phyloP scores from a whole-genome alignment of 2,888 invertebrate species.

The Eremobia ochroleuca region DNA sequence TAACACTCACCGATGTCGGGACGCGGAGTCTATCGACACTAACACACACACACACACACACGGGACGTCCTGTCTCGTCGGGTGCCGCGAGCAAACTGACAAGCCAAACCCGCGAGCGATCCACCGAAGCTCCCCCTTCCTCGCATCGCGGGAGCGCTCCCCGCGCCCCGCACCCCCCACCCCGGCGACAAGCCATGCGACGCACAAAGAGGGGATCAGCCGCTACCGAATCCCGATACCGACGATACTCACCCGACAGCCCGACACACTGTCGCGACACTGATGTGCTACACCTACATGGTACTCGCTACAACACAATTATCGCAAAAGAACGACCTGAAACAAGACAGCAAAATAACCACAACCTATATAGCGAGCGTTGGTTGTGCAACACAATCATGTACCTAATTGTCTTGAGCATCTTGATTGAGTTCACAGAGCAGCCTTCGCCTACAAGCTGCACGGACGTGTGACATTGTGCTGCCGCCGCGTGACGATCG shows the following conservation, averaged over 20 bases:
- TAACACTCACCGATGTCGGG: constrained; percentile 65
- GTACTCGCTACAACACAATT: too few species aligned
- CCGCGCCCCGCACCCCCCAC: not conserved
- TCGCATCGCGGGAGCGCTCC: not conserved
- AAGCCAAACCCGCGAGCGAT: constrained; percentile 1
- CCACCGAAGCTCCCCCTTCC: not conserved
- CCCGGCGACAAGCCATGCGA: constrained; percentile 33
- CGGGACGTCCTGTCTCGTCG: constrained; percentile 37
- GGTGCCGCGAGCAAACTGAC: constrained; percentile 56
- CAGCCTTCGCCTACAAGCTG: constrained; percentile 41
- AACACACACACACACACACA: constrained; percentile 46
- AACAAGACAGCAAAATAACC: not conserved
- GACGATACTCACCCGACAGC: constrained; percentile 12
- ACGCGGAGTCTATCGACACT: constrained; percentile 55
- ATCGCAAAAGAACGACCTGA: not conserved
- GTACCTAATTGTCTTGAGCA: constrained; percentile 9
- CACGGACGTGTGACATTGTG: constrained; percentile 32
- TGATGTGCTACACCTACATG: not conserved
- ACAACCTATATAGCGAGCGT: constrained; percentile 37
- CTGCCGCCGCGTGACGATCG: constrained; percentile 28
- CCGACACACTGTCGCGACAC: not conserved
- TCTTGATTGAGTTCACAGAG: constrained; percentile 36
- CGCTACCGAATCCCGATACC: constrained; percentile 52
- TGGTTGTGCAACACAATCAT: constrained; percentile 13
- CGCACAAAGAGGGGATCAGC: constrained; percentile 61